Base-by-base conservation (phyloP, 2,797 vertebrate genomes). In the Ctenochaetus hawaiiensis region DNA sequence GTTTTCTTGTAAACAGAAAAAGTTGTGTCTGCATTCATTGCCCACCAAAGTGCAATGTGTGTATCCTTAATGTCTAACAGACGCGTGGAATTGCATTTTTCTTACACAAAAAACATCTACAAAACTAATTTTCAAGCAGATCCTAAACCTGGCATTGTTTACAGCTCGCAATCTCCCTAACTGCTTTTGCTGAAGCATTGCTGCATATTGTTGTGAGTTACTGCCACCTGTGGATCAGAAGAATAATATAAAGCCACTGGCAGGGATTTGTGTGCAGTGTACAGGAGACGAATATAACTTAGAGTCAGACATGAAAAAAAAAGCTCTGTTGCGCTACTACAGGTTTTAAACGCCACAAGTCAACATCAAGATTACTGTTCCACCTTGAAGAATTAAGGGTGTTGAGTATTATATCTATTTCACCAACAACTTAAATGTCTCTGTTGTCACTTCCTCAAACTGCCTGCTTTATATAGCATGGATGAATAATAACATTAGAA, bases 301-400 rank as follows among this genome's bases (percentile, higher is more conserved):
- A 30, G 26, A 30, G 26, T 30, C 26, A 30, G 26, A 30, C 26
- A 30, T 30, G 26, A 30, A 30, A 30, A 30, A 34, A 62, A 34
- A 34, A 1, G 12, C 23, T n/a, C 34, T 2, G 7, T 7, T 4
- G 26, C 11, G 17, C 14, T 30, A 47, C 14, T 12, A 8, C 1
- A 26, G 10, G 43, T 18, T 10, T 44, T 13, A 63, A 30, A 54
- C 13, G 4, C 20, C 22, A 17, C 16, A 56, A 26, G 16, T 14
- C 17, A 30, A 9, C 14, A 12, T 45, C 3, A 39, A 41, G 26
- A 62, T 5, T 44, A 61, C 37, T 44, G 58, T 48, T 67, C 67
- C 47, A 62, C 66, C 45, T 71, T 69, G 26, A 65, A 71, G 60
- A 39, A 39, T 39, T 1, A 39, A 10, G 39, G 48, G 52, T 69